A percentile compares a stretch with the other conserved stretches of the same genome.
Conservation (phyloP, 1,140 invertebrate genomes). For the Bombus polaris region DNA sequence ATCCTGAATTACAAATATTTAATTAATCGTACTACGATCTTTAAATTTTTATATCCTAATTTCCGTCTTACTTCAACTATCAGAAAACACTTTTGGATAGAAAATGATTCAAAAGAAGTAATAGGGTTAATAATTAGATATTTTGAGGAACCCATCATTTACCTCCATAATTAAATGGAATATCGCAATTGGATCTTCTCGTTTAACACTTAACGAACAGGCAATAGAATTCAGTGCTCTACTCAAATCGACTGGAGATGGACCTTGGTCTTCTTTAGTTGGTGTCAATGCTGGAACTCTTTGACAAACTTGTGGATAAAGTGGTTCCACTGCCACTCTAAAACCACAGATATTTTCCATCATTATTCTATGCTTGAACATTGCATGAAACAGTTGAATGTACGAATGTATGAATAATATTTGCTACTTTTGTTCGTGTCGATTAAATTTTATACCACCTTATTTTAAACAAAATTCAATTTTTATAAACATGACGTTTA, state of each 20-base stretch:
- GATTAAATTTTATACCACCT: neutral
- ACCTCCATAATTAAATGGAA: constrained; percentile 95
- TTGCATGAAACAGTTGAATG: neutral
- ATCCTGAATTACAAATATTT: neutral
- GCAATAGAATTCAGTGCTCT: constrained; percentile 92
- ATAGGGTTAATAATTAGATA: neutral
- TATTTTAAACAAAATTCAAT: neutral
- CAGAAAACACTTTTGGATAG: too few relatives aligned
- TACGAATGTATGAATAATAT: neutral
- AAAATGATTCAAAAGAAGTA: neutral
- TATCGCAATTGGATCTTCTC: constrained; percentile 90
- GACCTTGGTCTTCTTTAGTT: constrained; percentile 78
- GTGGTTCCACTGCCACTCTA: constrained; percentile 95
- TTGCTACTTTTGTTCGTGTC: neutral
- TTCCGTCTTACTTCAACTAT: neutral
- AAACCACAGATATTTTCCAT: constrained; percentile 60
- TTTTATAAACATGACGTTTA: constrained; percentile 11
- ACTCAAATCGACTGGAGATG: constrained; percentile 93
- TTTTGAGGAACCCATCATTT: constrained; percentile 17
- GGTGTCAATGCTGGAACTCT: constrained; percentile 84
- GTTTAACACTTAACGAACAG: constrained; percentile 91
- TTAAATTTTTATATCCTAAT: neutral
- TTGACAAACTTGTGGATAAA: constrained; percentile 95
- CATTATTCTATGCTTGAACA: neutral
- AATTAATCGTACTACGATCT: neutral